Percentiles rank a stretch among this genome's conserved stretches.
phyloP scores from a whole-genome alignment of 1,140 invertebrate species.

The Danaus melanippus region DNA sequence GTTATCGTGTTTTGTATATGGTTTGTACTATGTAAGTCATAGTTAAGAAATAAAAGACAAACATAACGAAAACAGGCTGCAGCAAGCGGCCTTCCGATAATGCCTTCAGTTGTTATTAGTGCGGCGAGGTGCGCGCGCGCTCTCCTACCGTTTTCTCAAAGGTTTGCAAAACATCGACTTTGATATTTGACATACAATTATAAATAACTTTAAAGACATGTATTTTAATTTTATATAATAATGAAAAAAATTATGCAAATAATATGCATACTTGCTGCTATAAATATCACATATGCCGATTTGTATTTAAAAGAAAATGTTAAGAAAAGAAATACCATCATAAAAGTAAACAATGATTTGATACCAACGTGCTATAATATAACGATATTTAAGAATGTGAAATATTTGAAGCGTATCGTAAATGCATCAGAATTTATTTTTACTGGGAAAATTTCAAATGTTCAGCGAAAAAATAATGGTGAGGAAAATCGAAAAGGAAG shows the following conservation, averaged over 20 bases:
- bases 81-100: slow-evolving; percentile 46
- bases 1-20: slow-evolving; percentile 14
- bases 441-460: slow-evolving; percentile 61
- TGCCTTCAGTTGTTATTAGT: slow-evolving; percentile 58
- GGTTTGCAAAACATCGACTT: slow-evolving; percentile 2
- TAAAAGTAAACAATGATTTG: slow-evolving; percentile 49
- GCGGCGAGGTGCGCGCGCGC: slow-evolving; percentile 58
- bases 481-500: slow-evolving; percentile 34
- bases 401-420: slow-evolving; percentile 49
- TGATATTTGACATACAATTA: slow-evolving; percentile 2
- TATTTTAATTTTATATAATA: slow-evolving; percentile 6
- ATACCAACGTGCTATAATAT: slow-evolving; percentile 45
- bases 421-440: slow-evolving; percentile 59
- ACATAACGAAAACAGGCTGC: slow-evolving; percentile 56
- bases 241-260: slow-evolving; percentile 1
- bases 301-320: slow-evolving; percentile 53
- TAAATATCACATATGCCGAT: slow-evolving; percentile 26
- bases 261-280: neutral
- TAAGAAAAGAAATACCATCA: slow-evolving; percentile 59
- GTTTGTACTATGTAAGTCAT: slow-evolving; percentile 43
- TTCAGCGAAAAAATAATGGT: slow-evolving; percentile 37
- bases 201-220: slow-evolving; percentile 3
- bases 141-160: neutral
- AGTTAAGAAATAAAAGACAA: slow-evolving; percentile 48
- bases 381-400: slow-evolving; percentile 57